Evolutionary conservation across 2,888 invertebrate species (phyloP), one percentile per base, ranked within the genome.

Genomic region (Caenorhabditis sp.): DNA sequence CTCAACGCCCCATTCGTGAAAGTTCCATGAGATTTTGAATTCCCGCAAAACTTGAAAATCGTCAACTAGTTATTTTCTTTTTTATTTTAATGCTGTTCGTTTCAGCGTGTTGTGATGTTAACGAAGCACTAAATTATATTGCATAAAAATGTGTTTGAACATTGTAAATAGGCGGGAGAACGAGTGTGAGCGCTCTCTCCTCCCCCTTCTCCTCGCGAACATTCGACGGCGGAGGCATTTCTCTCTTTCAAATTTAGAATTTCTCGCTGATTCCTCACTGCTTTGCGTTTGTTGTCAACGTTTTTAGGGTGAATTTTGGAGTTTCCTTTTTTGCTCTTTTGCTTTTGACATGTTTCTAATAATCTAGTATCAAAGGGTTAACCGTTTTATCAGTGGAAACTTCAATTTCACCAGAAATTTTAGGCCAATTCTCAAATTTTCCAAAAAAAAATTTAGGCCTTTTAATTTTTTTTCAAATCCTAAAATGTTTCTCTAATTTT

Each of bases 161-260:
- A 31, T 19, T 19, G n/a, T n/a, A n/a, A 50, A 58, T 10, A 31
- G 43, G 51, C 26, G 43, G 43, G 43, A 43, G 21, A 51, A 51
- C 5, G 51, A 14, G 23, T 53, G 76, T 76, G 76, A 58, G 76
- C 76, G 76, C 76, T 71, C 76, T 62, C 50, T 50, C 55, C 66
- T 43, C 68, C 65, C 57, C 51, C 21, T 61, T 66, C 55, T n/a
- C 31, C 12, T 76, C 76, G 50, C 65, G 76, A 76, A 76, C 66
- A 71, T 71, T 76, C 76, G 60, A 21, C 36, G 59, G 76, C 76
- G 76, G 27, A 71, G 49, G 67, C 17, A 63, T 69, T 62, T 66
- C 68, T 62, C 31, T 58, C 43, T 5, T 43, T 43, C 14, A 43
- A 43, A 17, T 43, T 26, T 64, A 53, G 37, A 49, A 24, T 61